Evolutionary conservation across 2,113 vertebrate species (phyloP).

Genomic region (Numenius arquata): DNA sequence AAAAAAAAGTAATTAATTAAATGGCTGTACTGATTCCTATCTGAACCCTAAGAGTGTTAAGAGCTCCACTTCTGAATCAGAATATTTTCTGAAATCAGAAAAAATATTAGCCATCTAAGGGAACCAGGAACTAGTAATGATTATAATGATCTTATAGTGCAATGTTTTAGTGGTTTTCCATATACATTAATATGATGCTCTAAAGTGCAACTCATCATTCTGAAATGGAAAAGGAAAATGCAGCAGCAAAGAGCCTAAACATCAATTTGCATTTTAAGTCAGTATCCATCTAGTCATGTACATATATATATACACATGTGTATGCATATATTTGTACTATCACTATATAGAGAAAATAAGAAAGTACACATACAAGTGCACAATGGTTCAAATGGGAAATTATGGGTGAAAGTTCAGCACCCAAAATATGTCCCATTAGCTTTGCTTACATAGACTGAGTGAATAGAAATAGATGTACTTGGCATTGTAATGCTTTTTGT

Average conservation of each 20-base stretch:
- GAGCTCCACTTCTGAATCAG: background rate
- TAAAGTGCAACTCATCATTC: background rate
- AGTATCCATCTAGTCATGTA: background rate
- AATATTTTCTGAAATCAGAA: conserved; percentile 14
- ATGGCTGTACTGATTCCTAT: background rate
- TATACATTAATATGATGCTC: background rate
- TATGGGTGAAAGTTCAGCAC: background rate
- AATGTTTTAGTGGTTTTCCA: background rate
- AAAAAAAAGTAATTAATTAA: background rate
- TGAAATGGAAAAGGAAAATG: background rate
- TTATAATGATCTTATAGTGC: background rate
- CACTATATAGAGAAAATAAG: background rate
- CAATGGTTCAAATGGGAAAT: background rate
- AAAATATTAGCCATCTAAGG: background rate
- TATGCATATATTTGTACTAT: background rate
- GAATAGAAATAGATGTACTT: background rate
- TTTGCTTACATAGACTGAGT: background rate
- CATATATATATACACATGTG: background rate
- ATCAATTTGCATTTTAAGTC: background rate
- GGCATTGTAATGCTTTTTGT: background rate
- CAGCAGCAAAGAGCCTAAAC: background rate
- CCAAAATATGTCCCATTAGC: background rate
- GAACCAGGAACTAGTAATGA: background rate
- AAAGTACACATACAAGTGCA: background rate
- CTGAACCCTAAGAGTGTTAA: background rate